Evolutionary conservation across 2,888 invertebrate genomes (phyloP), one percentile per base, ranked within the genome.

Genomic region (Byasa hedistus): DNA sequence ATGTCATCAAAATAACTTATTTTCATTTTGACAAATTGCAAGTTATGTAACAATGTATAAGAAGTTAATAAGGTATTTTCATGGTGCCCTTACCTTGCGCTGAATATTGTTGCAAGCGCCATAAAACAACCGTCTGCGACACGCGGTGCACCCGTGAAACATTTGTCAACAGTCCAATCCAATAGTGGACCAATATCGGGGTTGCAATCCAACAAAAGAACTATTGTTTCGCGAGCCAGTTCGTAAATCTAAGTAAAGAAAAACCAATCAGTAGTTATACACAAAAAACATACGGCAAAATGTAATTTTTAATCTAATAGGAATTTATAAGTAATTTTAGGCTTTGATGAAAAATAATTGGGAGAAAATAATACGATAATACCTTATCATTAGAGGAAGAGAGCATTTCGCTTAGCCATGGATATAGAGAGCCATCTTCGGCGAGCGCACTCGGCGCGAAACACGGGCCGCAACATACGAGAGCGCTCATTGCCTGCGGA

Each of bases 91-190:
- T 32, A 98, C 97, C 97, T 95, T 60, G 98, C 97, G 81, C 98
- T 98, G 89, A 99, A 99, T 75, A 99, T 97, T 10, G 98, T 96
- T 5, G 98, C 98, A 63, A 99, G 93, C 4, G 99, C 98, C 82
- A 97, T 94, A 85, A 99, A 99, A 83, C 99, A 99, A 1, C 98
- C 97, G 85, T 99, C 98, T 1, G 99, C 98, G 52, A 99, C 97
- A 71, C 96, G 94, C 2, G 96, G 95, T 10, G 95, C 89, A 8
- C 98, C 98, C 0, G 98, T 99, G 86, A 98, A 99, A 86, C 99
- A 99, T 66, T 98, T 95, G 91, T 99, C 98, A 60, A 99, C 98
- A 0, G 98, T 96, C 99, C 99, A 99, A 87, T 99, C 99, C 57
- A 99, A 91, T 62, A 99, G 90, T 7, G 96, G 94, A 0, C 97